Conservation (phyloP, 1,140 invertebrate genomes). For the Colletes gigas region DNA sequence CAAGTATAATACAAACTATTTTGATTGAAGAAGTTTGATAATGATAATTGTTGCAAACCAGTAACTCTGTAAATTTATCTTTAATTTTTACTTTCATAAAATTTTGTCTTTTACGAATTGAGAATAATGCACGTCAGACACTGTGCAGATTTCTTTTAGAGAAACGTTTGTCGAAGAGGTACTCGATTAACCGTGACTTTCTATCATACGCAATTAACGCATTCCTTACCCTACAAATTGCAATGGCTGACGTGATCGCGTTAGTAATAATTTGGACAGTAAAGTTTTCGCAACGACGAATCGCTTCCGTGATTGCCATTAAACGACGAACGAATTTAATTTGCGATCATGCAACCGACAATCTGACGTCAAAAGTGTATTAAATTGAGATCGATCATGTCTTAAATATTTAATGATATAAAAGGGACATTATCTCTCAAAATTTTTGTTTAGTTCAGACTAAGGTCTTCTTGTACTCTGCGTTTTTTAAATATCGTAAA, state of each 20-base stretch:
- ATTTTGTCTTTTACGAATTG: too few relatives aligned
- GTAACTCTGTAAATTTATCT: too few relatives aligned
- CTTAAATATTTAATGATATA: slow-evolving; percentile 14
- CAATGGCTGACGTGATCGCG: slow-evolving; percentile 17
- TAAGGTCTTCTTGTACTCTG: too few relatives aligned
- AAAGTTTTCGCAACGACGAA: background rate
- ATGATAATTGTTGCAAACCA: too few relatives aligned
- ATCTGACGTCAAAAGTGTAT: slow-evolving; percentile 32
- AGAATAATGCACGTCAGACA: too few relatives aligned
- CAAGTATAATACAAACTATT: too few relatives aligned
- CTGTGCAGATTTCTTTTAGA: background rate
- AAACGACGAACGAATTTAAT: slow-evolving; percentile 20
- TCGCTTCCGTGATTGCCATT: slow-evolving; percentile 16
- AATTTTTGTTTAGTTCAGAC: background rate
- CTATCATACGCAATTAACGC: slow-evolving; percentile 10
- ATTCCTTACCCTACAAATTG: slow-evolving; percentile 6
- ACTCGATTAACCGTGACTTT: slow-evolving; percentile 16
- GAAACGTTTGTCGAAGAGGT: background rate
- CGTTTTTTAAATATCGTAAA: too few relatives aligned
- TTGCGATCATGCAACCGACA: background rate
- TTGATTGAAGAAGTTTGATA: too few relatives aligned
- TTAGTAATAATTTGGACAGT: background rate
- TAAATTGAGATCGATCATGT: slow-evolving; percentile 32
- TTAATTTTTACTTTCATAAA: too few relatives aligned
- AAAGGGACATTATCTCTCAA: slow-evolving; percentile 11